Conservation (phyloP, 2,888 invertebrate species). For the Actias luna region DNA sequence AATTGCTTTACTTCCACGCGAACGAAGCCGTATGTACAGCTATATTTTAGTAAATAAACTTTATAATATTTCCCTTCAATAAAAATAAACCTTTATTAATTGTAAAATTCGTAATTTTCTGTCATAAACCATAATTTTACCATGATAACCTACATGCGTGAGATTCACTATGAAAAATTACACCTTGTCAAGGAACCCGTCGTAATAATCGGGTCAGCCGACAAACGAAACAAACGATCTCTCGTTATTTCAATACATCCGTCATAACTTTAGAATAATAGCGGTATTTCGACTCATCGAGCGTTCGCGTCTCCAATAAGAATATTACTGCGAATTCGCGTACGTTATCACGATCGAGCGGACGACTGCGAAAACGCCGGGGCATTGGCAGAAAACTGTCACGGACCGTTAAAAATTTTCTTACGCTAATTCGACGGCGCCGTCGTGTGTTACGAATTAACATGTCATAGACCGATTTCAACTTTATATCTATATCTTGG, state of each 20-base stretch:
- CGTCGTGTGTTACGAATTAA: not conserved
- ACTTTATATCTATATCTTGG: not conserved
- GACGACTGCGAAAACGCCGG: not conserved
- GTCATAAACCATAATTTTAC: too few species aligned
- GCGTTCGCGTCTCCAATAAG: slow-evolving; percentile 23
- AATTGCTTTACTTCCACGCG: too few species aligned
- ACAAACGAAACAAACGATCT: slow-evolving; percentile 5
- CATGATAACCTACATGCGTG: too few species aligned
- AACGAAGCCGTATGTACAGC: too few species aligned
- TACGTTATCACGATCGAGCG: not conserved
- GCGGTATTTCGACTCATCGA: slow-evolving; percentile 27
- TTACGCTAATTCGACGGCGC: not conserved
- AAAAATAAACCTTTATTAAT: too few species aligned
- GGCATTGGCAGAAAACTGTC: slow-evolving; percentile 7
- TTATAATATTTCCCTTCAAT: too few species aligned
- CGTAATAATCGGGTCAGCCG: slow-evolving; percentile 9
- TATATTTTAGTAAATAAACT: too few species aligned
- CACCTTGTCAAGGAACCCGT: slow-evolving; percentile 11
- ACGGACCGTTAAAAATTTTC: slow-evolving; percentile 1
- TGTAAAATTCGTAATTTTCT: not conserved
- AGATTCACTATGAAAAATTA: not conserved
- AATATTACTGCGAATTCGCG: not conserved
- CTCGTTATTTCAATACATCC: slow-evolving; percentile 21
- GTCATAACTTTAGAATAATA: slow-evolving; percentile 24
- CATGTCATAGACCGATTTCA: not conserved